Percentiles rank a stretch among this genome's conserved stretches.
Evolutionary conservation across 2,113 vertebrate species (phyloP).

Genomic region (Lepus americanus): DNA sequence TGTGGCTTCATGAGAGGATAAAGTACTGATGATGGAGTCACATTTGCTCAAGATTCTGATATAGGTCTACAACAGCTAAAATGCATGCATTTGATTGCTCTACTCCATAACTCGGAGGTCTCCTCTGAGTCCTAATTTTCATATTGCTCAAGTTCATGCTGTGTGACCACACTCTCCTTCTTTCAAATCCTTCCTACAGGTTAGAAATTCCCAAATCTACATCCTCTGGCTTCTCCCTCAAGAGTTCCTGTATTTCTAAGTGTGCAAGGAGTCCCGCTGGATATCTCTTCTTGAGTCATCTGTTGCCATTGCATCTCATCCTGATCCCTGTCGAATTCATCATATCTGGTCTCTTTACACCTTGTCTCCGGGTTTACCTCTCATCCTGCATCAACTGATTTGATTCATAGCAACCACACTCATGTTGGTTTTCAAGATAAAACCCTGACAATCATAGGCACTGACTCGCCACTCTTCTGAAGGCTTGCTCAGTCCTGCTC

Average conservation of each 20-base stretch:
- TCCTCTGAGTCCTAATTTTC: background rate
- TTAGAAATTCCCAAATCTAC: background rate
- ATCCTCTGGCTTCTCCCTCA: background rate
- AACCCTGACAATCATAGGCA: background rate
- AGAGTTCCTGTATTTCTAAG: background rate
- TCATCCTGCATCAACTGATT: background rate
- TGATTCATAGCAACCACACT: background rate
- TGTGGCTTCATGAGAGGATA: background rate
- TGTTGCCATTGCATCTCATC: background rate
- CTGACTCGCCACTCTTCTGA: background rate
- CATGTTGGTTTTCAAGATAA: background rate
- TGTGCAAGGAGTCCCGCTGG: accelerated
- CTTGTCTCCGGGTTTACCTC: background rate
- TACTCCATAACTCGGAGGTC: background rate
- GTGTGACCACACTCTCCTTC: background rate
- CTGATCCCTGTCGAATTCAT: background rate
- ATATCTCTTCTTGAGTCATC: background rate
- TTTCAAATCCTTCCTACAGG: background rate
- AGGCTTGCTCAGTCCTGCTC: background rate
- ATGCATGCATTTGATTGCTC: background rate
- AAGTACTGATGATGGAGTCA: too few relatives aligned
- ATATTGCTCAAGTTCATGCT: background rate
- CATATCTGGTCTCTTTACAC: background rate
- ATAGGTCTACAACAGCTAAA: background rate
- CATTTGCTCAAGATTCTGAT: background rate